These are phyloP conservation scores for Tenthredo amoena DNA, from an alignment of 2,888 invertebrate species.

Conservation along the genomic window DNA sequence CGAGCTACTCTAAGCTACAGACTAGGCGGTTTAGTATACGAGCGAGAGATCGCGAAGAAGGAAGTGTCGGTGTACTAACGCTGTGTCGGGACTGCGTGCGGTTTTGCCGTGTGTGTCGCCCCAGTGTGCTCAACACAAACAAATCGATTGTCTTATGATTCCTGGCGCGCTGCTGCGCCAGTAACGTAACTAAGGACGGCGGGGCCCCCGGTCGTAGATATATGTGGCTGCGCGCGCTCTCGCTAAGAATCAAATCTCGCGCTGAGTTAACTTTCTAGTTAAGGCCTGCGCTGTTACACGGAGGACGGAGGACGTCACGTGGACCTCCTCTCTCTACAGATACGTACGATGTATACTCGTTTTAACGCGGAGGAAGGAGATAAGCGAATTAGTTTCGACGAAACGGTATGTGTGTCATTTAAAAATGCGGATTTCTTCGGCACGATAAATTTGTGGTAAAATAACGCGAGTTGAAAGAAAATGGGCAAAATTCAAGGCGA, in stretches of 20 bases:
- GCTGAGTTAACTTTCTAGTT: slow-evolving; percentile 35
- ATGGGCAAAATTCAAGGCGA: too few relatives aligned
- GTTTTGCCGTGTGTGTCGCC: slow-evolving; percentile 42
- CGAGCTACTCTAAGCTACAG: slow-evolving; percentile 27
- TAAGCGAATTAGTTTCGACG: background rate
- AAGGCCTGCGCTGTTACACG: background rate
- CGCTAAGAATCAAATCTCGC: slow-evolving; percentile 19
- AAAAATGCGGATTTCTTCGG: background rate
- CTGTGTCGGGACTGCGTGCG: slow-evolving; percentile 45
- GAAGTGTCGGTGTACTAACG: slow-evolving; percentile 39
- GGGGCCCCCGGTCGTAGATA: background rate
- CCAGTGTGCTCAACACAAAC: slow-evolving; percentile 44
- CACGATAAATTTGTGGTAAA: background rate
- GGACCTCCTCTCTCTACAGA: slow-evolving; percentile 7
- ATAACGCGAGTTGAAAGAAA: background rate
- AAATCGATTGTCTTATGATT: slow-evolving; percentile 50
- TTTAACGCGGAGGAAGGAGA: background rate
- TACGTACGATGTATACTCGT: background rate
- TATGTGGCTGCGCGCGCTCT: slow-evolving; percentile 10
- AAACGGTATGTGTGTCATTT: too few relatives aligned
- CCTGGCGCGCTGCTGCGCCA: slow-evolving; percentile 34
- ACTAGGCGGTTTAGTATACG: background rate
- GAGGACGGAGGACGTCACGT: slow-evolving; percentile 6
- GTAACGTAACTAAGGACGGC: slow-evolving; percentile 20
- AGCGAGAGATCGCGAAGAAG: slow-evolving; percentile 39